Percentiles rank a stretch among this genome's conserved stretches.
phyloP scores from a whole-genome alignment of 2,797 vertebrate genomes.

The Chanos chanos region DNA sequence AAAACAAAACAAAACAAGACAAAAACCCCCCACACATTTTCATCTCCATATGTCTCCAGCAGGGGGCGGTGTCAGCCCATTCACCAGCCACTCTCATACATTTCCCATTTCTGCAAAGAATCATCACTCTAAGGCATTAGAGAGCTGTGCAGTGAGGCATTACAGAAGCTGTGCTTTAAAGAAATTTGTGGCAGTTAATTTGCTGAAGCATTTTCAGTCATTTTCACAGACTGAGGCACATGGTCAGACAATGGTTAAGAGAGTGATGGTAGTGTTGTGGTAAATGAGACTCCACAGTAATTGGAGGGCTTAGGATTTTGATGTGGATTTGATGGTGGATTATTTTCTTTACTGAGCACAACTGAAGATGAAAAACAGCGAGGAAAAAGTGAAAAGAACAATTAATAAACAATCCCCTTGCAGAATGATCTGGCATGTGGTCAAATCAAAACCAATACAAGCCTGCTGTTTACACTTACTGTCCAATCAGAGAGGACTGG shows the following conservation, averaged over 20 bases:
- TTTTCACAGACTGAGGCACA: too few relatives aligned
- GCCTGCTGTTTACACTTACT: too few relatives aligned
- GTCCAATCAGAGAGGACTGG: too few relatives aligned
- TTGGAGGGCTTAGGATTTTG: too few relatives aligned
- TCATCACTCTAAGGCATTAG: background rate
- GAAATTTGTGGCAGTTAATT: background rate
- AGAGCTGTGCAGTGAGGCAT: background rate
- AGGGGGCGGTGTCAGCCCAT: conserved; percentile 44
- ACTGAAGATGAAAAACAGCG: conserved; percentile 15
- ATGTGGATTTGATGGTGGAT: too few relatives aligned
- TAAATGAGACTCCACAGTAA: background rate
- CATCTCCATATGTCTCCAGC: conserved; percentile 37
- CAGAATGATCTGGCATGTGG: background rate
- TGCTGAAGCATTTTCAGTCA: background rate
- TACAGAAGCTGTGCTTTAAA: too few relatives aligned
- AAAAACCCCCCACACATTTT: background rate
- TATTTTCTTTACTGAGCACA: conserved; percentile 11
- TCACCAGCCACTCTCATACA: background rate
- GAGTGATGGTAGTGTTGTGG: background rate
- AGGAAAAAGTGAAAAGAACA: conserved; percentile 14
- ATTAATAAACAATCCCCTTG: conserved; percentile 7
- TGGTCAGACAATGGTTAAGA: background rate
- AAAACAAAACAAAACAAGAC: background rate
- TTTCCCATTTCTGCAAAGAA: background rate
- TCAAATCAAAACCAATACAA: too few relatives aligned